Evolutionary conservation across 2,797 vertebrate genomes (phyloP).

Genomic region (Ctenopoma multispine): DNA sequence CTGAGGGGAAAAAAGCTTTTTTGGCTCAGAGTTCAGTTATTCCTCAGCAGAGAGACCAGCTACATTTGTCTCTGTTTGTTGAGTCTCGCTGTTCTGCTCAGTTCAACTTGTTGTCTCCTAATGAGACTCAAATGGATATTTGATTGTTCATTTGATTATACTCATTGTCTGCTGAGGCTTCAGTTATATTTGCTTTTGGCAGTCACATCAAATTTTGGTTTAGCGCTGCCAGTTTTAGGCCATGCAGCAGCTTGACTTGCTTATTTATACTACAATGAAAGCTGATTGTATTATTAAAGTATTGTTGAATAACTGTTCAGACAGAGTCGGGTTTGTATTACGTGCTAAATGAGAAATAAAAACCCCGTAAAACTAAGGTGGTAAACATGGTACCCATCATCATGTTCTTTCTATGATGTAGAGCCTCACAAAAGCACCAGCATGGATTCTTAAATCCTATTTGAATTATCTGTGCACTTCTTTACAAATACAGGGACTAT

Average conservation of each 20-base stretch:
- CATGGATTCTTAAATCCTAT: no score
- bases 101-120: constrained; percentile 23
- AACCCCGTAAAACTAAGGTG: no score
- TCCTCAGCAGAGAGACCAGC: constrained; percentile 35
- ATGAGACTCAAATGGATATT: constrained; percentile 45
- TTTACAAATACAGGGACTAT: no score
- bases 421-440: no score
- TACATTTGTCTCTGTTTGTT: constrained; percentile 44
- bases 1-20: background rate
- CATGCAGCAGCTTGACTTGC: background rate
- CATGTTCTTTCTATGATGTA: no score
- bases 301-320: background rate
- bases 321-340: no score
- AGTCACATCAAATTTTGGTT: constrained; percentile 8
- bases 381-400: no score
- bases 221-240: background rate
- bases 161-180: constrained; percentile 12
- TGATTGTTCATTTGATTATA: constrained; percentile 49
- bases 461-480: no score
- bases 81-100: constrained; percentile 45
- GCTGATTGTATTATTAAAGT: background rate
- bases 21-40: constrained; percentile 31
- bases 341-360: no score
- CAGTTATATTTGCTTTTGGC: constrained; percentile 29
- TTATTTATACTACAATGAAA: constrained; percentile 15